These are phyloP conservation scores for Paralichthys olivaceus DNA, from an alignment of 2,113 vertebrate genomes.

Conservation along the genomic window DNA sequence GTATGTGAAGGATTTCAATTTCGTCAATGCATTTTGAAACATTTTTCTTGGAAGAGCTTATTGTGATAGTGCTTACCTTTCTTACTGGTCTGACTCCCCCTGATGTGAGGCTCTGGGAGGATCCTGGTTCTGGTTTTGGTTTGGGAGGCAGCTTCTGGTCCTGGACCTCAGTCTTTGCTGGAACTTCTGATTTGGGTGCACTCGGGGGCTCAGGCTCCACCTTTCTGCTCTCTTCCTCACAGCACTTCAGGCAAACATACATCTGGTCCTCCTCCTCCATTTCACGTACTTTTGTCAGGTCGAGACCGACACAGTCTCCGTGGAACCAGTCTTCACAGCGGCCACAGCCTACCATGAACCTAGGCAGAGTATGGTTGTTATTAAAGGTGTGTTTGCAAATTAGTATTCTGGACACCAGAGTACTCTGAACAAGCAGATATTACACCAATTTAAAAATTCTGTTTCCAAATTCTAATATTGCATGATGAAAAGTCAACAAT, in stretches of 20 bases:
- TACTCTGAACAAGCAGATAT: not conserved
- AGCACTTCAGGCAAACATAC: constrained; percentile 96
- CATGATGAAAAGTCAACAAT: not conserved
- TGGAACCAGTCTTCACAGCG: constrained; percentile 99
- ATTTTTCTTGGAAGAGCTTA: not conserved
- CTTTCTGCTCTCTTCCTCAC: constrained; percentile 91
- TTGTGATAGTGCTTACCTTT: constrained; percentile 79
- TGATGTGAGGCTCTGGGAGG: constrained; percentile 74
- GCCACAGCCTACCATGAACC: constrained; percentile 98
- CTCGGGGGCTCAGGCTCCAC: constrained; percentile 70
- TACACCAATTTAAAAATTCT: not conserved
- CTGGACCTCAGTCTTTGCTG: constrained; percentile 71
- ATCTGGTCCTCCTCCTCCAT: constrained; percentile 98
- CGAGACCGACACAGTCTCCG: constrained; percentile 95
- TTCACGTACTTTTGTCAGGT: constrained; percentile 92
- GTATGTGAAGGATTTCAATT: not conserved
- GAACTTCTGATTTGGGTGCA: constrained; percentile 71
- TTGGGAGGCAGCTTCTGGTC: constrained; percentile 83
- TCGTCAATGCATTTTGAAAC: constrained; percentile 1
- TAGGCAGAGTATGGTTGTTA: constrained; percentile 51
- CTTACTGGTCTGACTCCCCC: constrained; percentile 88
- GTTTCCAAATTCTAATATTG: not conserved
- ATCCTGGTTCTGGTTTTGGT: constrained; percentile 71
- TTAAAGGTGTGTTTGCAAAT: not conserved
- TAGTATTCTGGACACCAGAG: no score